Conservation (phyloP, 2,888 invertebrate genomes). For the Apamea sordens region DNA sequence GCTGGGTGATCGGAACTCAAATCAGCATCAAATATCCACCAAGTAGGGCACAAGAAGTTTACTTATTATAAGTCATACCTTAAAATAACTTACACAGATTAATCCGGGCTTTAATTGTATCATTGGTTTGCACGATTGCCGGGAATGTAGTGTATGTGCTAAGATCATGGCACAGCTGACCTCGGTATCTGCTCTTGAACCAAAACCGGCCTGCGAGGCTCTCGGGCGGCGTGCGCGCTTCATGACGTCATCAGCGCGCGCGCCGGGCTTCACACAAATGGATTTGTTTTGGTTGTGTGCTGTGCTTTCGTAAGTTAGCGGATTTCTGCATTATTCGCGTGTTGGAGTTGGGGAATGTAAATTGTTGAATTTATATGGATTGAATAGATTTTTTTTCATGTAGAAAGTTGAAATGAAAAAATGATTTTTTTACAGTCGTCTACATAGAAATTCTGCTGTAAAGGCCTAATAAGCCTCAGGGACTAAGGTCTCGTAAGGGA, state of each 20-base stretch:
- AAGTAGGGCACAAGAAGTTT: constrained; percentile 21
- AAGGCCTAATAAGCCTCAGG: background rate
- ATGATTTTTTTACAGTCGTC: background rate
- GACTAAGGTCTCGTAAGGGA: background rate
- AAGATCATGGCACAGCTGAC: constrained; percentile 69
- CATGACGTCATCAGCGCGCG: constrained; percentile 75
- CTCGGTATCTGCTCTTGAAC: constrained; percentile 85
- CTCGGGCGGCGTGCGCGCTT: constrained; percentile 58
- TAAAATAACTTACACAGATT: background rate
- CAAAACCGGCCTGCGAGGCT: constrained; percentile 79
- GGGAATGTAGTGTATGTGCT: constrained; percentile 62
- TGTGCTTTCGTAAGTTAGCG: constrained; percentile 50
- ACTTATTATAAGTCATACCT: background rate
- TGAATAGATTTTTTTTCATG: too few species aligned
- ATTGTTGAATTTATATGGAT: background rate
- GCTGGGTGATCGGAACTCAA: background rate
- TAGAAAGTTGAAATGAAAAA: background rate
- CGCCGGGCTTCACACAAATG: constrained; percentile 58
- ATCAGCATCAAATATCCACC: background rate
- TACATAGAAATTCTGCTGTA: background rate
- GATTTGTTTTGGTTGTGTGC: constrained; percentile 58
- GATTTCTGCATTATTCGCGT: constrained; percentile 18
- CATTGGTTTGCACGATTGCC: constrained; percentile 36
- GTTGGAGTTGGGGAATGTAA: background rate
- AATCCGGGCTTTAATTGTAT: constrained; percentile 27